Evolutionary conservation across 2,113 vertebrate species (phyloP).

Genomic region (Sceloporus undulatus): DNA sequence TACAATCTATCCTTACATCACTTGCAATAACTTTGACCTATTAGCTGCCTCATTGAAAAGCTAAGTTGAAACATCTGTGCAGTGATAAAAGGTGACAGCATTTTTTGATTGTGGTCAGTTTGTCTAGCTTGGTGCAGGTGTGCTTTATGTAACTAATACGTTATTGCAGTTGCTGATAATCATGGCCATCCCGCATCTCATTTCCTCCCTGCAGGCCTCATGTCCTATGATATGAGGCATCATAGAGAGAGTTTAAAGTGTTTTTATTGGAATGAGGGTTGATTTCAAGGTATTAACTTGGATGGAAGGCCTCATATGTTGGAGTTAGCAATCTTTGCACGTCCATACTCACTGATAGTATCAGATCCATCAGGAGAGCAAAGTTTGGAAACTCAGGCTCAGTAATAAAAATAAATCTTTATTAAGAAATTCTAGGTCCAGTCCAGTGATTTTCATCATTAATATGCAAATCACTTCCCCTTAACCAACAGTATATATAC

Average conservation of each 20-base stretch:
- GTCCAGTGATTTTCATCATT: too few species aligned
- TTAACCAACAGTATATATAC: too few species aligned
- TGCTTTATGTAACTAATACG: conserved; percentile 17
- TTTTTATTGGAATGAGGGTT: conserved; percentile 4
- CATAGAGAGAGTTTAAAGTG: background rate
- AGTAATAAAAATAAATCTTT: too few species aligned
- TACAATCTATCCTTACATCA: conserved; percentile 51
- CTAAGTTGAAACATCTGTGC: conserved; percentile 54
- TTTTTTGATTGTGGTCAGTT: conserved; percentile 13
- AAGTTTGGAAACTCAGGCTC: too few species aligned
- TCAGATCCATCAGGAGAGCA: too few species aligned
- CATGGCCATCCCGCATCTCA: background rate
- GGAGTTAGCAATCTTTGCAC: too few species aligned
- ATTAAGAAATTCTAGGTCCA: too few species aligned
- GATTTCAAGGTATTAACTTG: conserved; percentile 10
- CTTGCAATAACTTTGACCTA: conserved; percentile 58
- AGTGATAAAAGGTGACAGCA: conserved; percentile 28
- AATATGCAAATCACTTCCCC: too few species aligned
- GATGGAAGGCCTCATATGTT: background rate
- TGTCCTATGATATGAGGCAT: background rate
- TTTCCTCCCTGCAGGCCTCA: conserved; percentile 20
- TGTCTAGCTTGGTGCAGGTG: conserved; percentile 20
- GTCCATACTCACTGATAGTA: too few species aligned
- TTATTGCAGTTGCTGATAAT: background rate
- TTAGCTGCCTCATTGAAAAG: conserved; percentile 35